Base-by-base conservation (phyloP, 2,888 invertebrate genomes). In the Agrypnus murinus region DNA sequence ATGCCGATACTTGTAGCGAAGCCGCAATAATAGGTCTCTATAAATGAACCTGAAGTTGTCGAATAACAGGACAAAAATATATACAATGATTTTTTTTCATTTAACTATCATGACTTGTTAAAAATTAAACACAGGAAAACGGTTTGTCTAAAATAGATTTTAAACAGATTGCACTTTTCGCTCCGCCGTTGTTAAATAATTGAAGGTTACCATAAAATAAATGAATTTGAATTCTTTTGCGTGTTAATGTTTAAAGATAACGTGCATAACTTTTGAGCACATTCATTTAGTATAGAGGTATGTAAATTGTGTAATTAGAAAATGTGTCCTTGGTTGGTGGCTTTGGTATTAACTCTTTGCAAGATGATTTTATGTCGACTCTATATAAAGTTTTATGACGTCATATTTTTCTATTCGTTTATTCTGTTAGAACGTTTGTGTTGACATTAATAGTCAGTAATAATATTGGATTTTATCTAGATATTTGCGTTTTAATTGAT, bases 251-350 rank as follows among this genome's bases (percentile, higher is more conserved):
- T 17, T 19, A 19, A 7, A 19, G 15, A 19, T 48, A n/a, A 19
- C 48, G 19, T 48, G 48, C 17, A 48, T 48, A n/a, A n/a, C n/a
- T n/a, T 36, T 36, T 7, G 25, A 31, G 17, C 40, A 4, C 40
- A n/a, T n/a, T 7, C 7, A 7, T 40, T 19, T 7, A 43, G 15
- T 43, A 14, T 43, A 12, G n/a, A n/a, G 48, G 12, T 31, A 48
- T 48, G 48, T 10, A 25, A 48, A 48, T 48, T 25, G 48, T 2
- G 25, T 36, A 55, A 55, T 55, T 55, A 55, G 55, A 55, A 55
- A 55, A 55, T 34, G 1, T 15, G 55, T 15, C 55, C 55, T 55
- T 55, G 25, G 7, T 25, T 48, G 10, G 32, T n/a, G 48, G 17
- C 43, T 15, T 17, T 6, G 5, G 12, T n/a, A n/a, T n/a, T n/a